Base-by-base conservation (phyloP, 1,140 invertebrate genomes). In the Calliopsis andreniformis region DNA sequence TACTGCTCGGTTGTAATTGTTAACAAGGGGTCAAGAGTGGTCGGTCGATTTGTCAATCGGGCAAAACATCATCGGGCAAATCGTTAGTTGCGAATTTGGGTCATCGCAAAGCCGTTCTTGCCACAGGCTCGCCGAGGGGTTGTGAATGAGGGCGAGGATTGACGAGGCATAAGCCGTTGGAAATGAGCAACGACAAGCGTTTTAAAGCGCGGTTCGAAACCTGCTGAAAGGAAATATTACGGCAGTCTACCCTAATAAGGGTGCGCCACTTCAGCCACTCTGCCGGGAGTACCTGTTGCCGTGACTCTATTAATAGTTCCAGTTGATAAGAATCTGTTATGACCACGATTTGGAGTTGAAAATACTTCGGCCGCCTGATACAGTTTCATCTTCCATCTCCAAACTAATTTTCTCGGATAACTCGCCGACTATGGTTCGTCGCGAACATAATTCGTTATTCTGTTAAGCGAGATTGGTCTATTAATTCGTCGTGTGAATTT, bases 111-210 rank as follows among this genome's bases (percentile, higher is more conserved):
- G 80, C 84, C 79, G 78, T 86, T 82, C 67, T 78, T 78, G 77
- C 78, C 78, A 49, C 75, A 51, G 35, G 76, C 59, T 85, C 63
- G 53, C 66, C 20, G n/a, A 80, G 63, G 10, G 71, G 71, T 53
- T 63, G 58, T 56, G 64, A 66, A 68, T 59, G 66, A 61, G 66
- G 66, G 61, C 32, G 51, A 58, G 63, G 59, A 62, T 76, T 79
- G 83, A 82, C 82, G 87, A 86, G 78, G 78, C 73, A 83, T 86
- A 87, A 88, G 82, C 84, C 69, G 70, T 79, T 75, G 81, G 76
- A 88, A 88, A 88, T 88, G 87, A 87, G 83, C 83, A 83, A 79
- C 71, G 71, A 78, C 75, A 82, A 87, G 79, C 84, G 69, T 86
- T 87, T 88, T 82, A 55, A 76, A 86, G 73, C 76, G 78, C 63